Evolutionary conservation across 2,888 invertebrate genomes (phyloP), one percentile per base, ranked within the genome.

Genomic region (Tridacna gigas): DNA sequence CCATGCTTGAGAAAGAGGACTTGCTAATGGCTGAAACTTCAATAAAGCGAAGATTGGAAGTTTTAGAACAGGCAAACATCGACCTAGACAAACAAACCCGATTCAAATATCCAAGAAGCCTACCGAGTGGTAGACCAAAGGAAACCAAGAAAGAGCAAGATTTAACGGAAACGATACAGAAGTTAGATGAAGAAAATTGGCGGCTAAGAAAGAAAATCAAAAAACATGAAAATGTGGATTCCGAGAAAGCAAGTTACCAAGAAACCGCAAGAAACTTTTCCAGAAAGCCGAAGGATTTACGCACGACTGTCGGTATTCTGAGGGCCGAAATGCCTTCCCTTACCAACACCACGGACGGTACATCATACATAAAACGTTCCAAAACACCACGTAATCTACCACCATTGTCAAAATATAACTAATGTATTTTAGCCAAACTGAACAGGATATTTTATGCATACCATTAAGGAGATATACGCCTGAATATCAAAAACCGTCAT

Each of bases 61-160:
- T 79, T 4, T 65, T 87, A 15, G 84, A 85, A 73, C 76, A 87
- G 60, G 77, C 80, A 61, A 86, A 86, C 28, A 28, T 86, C 25
- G 86, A 86, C 61, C 71, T 86, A 5, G 86, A 86, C 61, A 71
- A 76, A 75, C 67, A 75, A 47, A 63, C 63, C 47, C 37, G 47
- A 15, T 71, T 71, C 13, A 71, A 71, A 71, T 12, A n/a, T 11
- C 12, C 71, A 9, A 71, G 51, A 51, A 71, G 71, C 51, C 51
- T 71, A 9, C 71, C 71, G 22, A 20, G 25, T n/a, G 18, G 9
- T 18, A 71, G 25, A 51, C 37, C 13, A 20, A 18, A 15, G 28
- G 69, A 45, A 47, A 20, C 71, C 48, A 65, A 77, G 63, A 71
- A 56, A 60, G 75, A 75, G 25, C 61, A 80, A n/a, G 75, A 75